phyloP scores from a whole-genome alignment of 2,113 vertebrate genomes.

The Alces alces region DNA sequence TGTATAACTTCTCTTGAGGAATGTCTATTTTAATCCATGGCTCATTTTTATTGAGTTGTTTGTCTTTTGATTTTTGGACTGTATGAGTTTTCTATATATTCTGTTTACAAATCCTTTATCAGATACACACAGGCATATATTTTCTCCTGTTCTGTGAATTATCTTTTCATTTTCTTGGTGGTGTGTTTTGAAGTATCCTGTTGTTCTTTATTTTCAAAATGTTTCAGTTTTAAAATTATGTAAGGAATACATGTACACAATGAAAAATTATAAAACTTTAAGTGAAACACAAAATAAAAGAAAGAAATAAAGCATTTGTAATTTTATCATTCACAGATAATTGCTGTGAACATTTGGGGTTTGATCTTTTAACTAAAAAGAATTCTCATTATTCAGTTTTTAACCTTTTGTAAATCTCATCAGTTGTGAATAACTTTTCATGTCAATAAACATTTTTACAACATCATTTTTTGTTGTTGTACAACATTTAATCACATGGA shows the following conservation, averaged over 20 bases:
- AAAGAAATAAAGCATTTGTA: not conserved
- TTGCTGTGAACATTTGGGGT: not conserved
- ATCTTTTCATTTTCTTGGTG: not conserved
- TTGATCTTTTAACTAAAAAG: conserved; percentile 11
- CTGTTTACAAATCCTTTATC: not conserved
- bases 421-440: not conserved
- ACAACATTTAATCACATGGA: not conserved
- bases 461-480: not conserved
- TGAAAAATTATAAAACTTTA: conserved; percentile 6
- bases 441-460: not conserved
- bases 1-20: not conserved
- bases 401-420: not conserved
- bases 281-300: not conserved
- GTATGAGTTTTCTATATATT: not conserved
- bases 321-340: not conserved
- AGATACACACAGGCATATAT: not conserved
- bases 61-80: not conserved
- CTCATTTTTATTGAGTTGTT: not conserved
- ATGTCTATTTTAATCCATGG: not conserved
- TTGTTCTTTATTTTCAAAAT: not conserved
- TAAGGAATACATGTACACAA: not conserved
- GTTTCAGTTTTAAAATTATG: not conserved
- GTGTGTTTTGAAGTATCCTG: not conserved
- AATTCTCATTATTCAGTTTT: not conserved
- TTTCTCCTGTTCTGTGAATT: not conserved